Evolutionary conservation across 92 coral and sea anemone species (phyloP).

Genomic region (Umimayanthus kanabou): DNA sequence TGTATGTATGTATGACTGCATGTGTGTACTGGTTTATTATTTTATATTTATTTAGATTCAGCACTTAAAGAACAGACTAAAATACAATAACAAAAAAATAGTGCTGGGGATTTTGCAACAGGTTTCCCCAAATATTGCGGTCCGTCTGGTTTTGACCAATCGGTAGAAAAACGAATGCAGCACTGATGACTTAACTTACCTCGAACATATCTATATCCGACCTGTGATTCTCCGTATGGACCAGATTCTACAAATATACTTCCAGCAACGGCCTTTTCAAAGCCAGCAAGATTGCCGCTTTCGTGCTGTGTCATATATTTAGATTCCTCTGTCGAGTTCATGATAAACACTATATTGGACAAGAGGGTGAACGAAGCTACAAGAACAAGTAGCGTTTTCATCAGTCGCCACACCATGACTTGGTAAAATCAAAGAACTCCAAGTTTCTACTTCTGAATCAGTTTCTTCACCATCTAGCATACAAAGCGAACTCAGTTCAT

Average conservation of each 20-base stretch:
- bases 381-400: not conserved
- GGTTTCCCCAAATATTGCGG: no score
- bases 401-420: constrained; percentile 14
- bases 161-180: not conserved
- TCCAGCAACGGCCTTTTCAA: constrained; percentile 4
- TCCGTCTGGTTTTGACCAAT: not conserved
- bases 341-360: constrained; percentile 8
- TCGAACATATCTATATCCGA: not conserved
- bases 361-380: constrained; percentile 1
- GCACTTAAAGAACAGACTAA: no score
- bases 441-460: not conserved
- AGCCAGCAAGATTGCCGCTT: not conserved
- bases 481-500: not conserved
- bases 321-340: not conserved
- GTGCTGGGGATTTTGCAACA: no score
- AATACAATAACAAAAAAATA: no score
- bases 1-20: no score
- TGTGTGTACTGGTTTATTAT: no score
- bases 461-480: not conserved
- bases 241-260: not conserved
- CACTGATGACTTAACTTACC: not conserved
- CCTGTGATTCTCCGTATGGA: not conserved
- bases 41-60: no score
- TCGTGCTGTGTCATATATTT: not conserved
- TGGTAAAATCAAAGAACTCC: not conserved